These are phyloP conservation scores for Acipenser oxyrinchus DNA, from an alignment of 2,797 vertebrate species.

Conservation along the genomic window DNA sequence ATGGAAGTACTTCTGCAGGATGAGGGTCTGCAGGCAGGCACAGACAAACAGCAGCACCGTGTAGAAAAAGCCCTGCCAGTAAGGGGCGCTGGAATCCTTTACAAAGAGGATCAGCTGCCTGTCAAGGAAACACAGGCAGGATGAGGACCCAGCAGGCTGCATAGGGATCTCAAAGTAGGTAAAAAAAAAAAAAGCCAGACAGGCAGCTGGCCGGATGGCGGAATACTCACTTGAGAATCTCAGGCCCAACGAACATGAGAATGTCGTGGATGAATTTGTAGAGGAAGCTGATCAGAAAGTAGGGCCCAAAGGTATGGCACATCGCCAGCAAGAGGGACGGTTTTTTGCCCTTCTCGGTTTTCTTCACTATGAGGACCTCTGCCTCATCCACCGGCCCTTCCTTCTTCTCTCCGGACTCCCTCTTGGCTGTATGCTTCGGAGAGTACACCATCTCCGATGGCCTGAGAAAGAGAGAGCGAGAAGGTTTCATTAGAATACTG, in stretches of 20 bases:
- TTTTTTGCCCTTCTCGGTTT: constrained; percentile 48
- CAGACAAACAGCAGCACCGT: constrained; percentile 77
- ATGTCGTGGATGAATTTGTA: constrained; percentile 87
- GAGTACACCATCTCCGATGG: constrained; percentile 54
- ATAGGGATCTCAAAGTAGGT: too few relatives aligned
- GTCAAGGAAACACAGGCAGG: constrained; percentile 12
- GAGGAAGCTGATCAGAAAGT: constrained; percentile 85
- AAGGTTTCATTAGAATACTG: too few relatives aligned
- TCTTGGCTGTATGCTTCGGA: constrained; percentile 42
- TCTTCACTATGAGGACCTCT: constrained; percentile 73
- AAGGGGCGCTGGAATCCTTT: constrained; percentile 65
- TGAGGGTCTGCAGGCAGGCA: constrained; percentile 78
- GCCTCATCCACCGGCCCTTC: constrained; percentile 65
- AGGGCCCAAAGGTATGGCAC: constrained; percentile 84
- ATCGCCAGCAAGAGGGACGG: constrained; percentile 82
- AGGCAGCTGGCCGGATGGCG: not conserved
- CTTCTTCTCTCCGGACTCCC: constrained; percentile 30
- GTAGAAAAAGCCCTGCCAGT: constrained; percentile 89
- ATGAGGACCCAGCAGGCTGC: too few relatives aligned
- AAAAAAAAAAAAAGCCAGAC: too few relatives aligned
- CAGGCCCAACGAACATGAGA: constrained; percentile 86
- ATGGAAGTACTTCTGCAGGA: constrained; percentile 92
- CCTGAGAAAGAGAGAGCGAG: constrained; percentile 29
- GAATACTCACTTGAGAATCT: constrained; percentile 75
- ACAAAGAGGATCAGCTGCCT: constrained; percentile 83